Percentiles rank a stretch among this genome's conserved stretches.
These are phyloP conservation scores for Amphiduros pacificus DNA, from an alignment of 2,888 invertebrate genomes.

Conservation along the genomic window DNA sequence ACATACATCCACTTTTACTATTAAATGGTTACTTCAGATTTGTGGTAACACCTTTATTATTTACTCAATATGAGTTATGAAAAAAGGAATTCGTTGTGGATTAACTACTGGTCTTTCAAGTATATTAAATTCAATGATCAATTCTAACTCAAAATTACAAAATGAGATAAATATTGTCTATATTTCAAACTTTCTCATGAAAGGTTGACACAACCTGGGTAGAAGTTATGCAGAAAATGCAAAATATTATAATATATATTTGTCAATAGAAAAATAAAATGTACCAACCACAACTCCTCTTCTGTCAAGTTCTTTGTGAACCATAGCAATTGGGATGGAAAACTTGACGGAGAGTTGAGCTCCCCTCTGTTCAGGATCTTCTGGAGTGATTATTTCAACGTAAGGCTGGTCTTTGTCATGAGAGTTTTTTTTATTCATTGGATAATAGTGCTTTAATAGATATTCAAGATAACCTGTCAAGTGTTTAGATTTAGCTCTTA, in stretches of 20 bases:
- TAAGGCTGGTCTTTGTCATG: conserved; percentile 16
- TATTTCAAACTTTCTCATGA: too few species aligned
- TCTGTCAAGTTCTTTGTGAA: conserved; percentile 61
- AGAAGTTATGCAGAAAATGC: too few species aligned
- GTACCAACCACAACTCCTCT: conserved; percentile 63
- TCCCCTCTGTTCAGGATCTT: conserved; percentile 62
- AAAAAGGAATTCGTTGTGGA: too few species aligned
- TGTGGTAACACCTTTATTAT: too few species aligned
- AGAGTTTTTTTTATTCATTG: conserved; percentile 11
- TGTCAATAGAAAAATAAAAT: not conserved
- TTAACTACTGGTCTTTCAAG: too few species aligned
- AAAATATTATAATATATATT: not conserved
- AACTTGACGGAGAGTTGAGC: conserved; percentile 64
- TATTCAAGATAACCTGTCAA: conserved; percentile 65
- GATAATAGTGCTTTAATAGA: conserved; percentile 52
- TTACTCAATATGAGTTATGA: too few species aligned
- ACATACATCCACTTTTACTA: not conserved
- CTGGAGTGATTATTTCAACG: conserved; percentile 63
- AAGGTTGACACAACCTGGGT: too few species aligned
- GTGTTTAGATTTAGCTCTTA: conserved; percentile 61
- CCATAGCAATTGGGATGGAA: conserved; percentile 54
- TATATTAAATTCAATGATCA: too few species aligned
- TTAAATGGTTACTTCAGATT: too few species aligned
- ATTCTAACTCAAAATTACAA: not conserved
- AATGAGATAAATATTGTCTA: not conserved